Evolutionary conservation across 2,888 invertebrate species (phyloP), one percentile per base, ranked within the genome.

Genomic region (Eumerus sabulonum): DNA sequence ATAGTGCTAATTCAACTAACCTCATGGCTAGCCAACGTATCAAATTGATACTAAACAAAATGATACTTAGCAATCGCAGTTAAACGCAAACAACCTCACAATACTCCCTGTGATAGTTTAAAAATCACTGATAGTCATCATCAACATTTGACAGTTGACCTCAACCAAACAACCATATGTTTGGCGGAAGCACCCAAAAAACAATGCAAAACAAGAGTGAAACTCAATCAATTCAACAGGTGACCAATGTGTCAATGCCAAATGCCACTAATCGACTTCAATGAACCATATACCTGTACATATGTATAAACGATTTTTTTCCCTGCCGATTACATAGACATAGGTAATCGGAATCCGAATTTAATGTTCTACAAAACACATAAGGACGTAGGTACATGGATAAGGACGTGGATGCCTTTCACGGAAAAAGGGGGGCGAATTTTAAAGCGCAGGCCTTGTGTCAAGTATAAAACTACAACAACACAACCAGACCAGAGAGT

Each of bases 401-500:
- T 64, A 64, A 40, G 64, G 35, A 17, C 36, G 53, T 40, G n/a
- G 40, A n/a, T 40, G 2, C 40, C 3, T 9, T 40, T 5, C 36
- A 59, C 35, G 27, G 17, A 14, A 27, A n/a, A n/a, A n/a, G n/a
- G 11, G 16, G n/a, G 11, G 45, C 9, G 9, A 54, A 45, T 66
- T 62, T 67, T 77, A 77, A 72, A 74, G 79, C 79, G 79, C 79
- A 79, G 59, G 79, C 45, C 68, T 64, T 64, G 13, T 27, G 38
- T 11, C 27, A 27, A 27, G 27, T 27, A 27, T 2, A 4, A 27
- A 27, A 27, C 27, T 27, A 51, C n/a, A 17, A 35, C 42, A 40
- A 54, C 45, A 27, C 9, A 19, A 36, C 51, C 36, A 45, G 13
- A 40, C 3, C n/a, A 3, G 38, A 9, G 14, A n/a, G 17, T 13